Evolutionary conservation across 1,140 invertebrate species (phyloP), one percentile per base, ranked within the genome.

Genomic region (Tetramorium simillimum): DNA sequence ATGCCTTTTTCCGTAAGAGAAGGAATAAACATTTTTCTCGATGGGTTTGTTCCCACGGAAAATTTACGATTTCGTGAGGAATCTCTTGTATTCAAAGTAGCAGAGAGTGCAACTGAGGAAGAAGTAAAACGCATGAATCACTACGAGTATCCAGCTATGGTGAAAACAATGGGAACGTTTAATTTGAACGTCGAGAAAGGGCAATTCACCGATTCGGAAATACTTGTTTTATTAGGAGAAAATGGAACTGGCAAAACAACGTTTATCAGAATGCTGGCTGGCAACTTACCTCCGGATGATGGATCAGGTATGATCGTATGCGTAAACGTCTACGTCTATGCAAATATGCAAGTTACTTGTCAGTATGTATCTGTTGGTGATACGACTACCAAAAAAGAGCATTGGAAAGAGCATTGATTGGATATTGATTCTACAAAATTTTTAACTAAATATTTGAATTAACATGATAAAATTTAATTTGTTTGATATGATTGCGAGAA

Each of bases 201-300:
- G 18, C 98, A 99, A 92, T 99, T 99, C 94, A 99, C 99, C 33
- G 99, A 99, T 95, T 99, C 99, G 4, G 99, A 99, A 96, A 99
- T 99, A 94, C 97, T 99, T 92, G 99, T 99, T 18, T 96, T 99
- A 93, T 96, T 99, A 70, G 99, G 99, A 81, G 99, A 99, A 95
- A 99, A 99, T 96, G 99, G 99, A 88, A 99, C 99, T 65, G 99
- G 99, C 63, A 99, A 99, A 96, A 99, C 99, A 0, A 99, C 99
- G 18, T 99, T 99, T 92, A 99, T 99, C 93, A 96, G 99, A 93
- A 99, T 99, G 98, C 96, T 99, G 89, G 99, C 99, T 92, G 99
- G 99, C 56, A 98, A 99, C 93, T 95, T 99, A 89, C 96, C 97
- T 91, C 98, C 99, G 16, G 99, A 99, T 96, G 97, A 97, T 89